These are phyloP conservation scores for Vanessa atalanta DNA, from an alignment of 1,140 invertebrate species.

Conservation along the genomic window DNA sequence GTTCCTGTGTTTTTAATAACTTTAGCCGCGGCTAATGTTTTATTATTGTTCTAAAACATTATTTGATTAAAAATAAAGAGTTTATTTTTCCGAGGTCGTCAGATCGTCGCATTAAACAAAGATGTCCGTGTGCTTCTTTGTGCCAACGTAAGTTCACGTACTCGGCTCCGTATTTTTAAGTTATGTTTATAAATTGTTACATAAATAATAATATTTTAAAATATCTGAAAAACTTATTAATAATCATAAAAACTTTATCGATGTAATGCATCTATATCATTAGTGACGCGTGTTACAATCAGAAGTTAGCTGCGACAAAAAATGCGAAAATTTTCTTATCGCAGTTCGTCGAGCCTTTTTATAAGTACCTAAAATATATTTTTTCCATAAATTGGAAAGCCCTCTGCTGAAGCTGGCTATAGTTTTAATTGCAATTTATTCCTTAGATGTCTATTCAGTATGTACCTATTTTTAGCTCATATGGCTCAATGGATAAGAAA, in stretches of 20 bases:
- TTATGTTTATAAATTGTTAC: constrained; percentile 4
- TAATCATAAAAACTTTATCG: not conserved
- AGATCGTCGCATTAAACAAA: constrained; percentile 56
- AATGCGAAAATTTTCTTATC: constrained; percentile 21
- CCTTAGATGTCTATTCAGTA: no score
- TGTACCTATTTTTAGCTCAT: no score
- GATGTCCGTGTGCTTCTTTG: constrained; percentile 79
- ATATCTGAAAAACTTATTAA: not conserved
- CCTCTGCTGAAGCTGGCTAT: no score
- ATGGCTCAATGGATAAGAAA: no score
- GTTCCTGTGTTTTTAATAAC: constrained; percentile 73
- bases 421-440: no score
- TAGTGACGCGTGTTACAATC: constrained; percentile 3
- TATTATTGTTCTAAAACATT: constrained; percentile 48
- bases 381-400: not conserved
- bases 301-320: constrained; percentile 5
- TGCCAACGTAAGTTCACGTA: constrained; percentile 73
- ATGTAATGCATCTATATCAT: not conserved
- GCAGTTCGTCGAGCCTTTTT: not conserved
- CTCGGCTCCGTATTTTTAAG: constrained; percentile 1
- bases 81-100: constrained; percentile 47
- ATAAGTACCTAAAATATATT: not conserved
- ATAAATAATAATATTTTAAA: not conserved
- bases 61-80: constrained; percentile 42
- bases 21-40: constrained; percentile 69